phyloP scores from a whole-genome alignment of 1,140 invertebrate species.

The Heliconius himera region DNA sequence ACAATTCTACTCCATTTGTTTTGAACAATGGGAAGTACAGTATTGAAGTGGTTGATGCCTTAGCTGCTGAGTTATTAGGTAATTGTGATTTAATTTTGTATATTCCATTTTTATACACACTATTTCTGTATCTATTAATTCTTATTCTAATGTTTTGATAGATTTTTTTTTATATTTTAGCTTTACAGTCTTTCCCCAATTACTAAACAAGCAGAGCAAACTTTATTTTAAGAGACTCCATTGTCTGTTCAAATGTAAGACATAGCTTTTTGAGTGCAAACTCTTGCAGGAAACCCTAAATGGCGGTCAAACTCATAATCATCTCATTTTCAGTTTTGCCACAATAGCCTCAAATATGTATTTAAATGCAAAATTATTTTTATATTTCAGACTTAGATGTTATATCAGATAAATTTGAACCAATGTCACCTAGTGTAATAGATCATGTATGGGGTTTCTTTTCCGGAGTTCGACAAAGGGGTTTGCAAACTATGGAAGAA shows the following conservation, averaged over 20 bases:
- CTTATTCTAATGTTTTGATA: too few species aligned
- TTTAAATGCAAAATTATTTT: not conserved
- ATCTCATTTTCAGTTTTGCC: too few species aligned
- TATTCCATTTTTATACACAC: too few species aligned
- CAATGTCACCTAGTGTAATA: constrained; percentile 85
- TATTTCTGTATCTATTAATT: too few species aligned
- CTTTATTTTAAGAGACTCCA: too few species aligned
- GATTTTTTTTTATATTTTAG: too few species aligned
- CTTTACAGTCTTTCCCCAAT: too few species aligned
- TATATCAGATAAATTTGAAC: constrained; percentile 89
- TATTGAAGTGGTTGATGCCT: constrained; percentile 87
- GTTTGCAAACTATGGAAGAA: constrained; percentile 90
- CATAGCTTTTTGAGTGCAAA: too few species aligned
- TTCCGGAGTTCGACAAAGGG: constrained; percentile 87
- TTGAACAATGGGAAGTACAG: constrained; percentile 83
- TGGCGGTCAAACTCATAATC: not conserved
- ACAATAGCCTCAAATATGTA: too few species aligned
- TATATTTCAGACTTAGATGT: constrained; percentile 85
- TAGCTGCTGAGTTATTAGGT: constrained; percentile 87
- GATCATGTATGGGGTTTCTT: constrained; percentile 92
- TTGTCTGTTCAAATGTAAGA: too few species aligned
- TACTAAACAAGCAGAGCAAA: too few species aligned
- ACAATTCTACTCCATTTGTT: constrained; percentile 88
- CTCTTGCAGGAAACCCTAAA: too few species aligned
- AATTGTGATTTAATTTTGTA: not conserved